Percentiles rank a stretch among this genome's conserved stretches.
phyloP scores from a whole-genome alignment of 2,888 invertebrate genomes.

The Acronicta aceris region DNA sequence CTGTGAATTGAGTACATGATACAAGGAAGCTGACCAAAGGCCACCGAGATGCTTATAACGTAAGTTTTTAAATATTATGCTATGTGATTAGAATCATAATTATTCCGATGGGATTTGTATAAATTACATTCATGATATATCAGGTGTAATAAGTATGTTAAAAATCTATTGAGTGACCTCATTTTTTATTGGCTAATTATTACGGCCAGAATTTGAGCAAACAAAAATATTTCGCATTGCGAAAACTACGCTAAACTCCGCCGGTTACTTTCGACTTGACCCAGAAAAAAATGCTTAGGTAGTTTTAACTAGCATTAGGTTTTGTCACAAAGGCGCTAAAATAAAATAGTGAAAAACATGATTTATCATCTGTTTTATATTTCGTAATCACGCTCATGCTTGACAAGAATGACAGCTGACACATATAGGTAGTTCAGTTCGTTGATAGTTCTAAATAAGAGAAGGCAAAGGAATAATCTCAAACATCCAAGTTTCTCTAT shows the following conservation, averaged over 20 bases:
- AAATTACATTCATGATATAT: conserved; percentile 12
- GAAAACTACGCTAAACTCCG: conserved; percentile 39
- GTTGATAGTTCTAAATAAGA: too few species aligned
- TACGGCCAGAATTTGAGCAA: conserved; percentile 24
- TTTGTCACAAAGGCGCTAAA: neutral
- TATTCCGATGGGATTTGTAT: conserved; percentile 50
- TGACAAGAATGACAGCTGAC: neutral
- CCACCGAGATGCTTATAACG: conserved; percentile 84
- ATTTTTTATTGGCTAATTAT: conserved; percentile 22
- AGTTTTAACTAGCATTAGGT: conserved; percentile 40
- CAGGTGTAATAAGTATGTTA: neutral
- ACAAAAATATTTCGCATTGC: conserved; percentile 40
- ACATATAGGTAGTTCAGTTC: neutral
- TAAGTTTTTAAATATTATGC: conserved; percentile 70
- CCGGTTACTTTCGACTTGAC: conserved; percentile 48
- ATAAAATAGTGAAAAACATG: neutral
- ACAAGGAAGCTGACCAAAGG: conserved; percentile 76
- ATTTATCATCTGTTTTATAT: neutral
- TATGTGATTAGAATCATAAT: conserved; percentile 64
- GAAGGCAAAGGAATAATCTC: neutral
- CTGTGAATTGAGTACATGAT: conserved; percentile 77
- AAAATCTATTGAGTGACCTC: conserved; percentile 23
- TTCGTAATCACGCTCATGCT: neutral
- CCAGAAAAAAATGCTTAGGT: conserved; percentile 46
- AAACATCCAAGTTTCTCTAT: neutral